A percentile compares a stretch with the other conserved stretches of the same genome.
These are phyloP conservation scores for Chaetodon trifasciatus DNA, from an alignment of 2,797 vertebrate genomes.

Conservation along the genomic window DNA sequence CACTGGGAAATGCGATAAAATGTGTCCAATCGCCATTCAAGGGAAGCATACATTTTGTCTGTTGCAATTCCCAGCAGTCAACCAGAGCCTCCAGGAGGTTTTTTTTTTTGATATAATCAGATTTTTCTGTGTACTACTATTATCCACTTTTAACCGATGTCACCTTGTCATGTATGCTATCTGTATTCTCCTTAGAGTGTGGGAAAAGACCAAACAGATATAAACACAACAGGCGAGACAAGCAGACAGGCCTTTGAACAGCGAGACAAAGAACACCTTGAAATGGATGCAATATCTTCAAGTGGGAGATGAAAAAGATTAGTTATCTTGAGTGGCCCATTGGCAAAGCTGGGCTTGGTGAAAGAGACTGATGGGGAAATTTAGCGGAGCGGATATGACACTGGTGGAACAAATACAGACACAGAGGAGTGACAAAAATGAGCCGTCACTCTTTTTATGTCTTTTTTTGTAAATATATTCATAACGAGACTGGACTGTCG, in stretches of 20 bases:
- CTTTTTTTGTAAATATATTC: neutral
- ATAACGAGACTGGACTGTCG: neutral
- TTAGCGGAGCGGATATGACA: constrained; percentile 45
- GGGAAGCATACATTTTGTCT: neutral
- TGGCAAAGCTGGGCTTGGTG: constrained; percentile 54
- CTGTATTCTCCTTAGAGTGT: constrained; percentile 50
- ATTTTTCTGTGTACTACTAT: constrained; percentile 19
- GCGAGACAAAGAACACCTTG: constrained; percentile 60
- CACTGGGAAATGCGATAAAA: neutral
- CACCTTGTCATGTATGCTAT: constrained; percentile 40
- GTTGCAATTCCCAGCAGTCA: constrained; percentile 7
- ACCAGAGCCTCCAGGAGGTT: neutral
- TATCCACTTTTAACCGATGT: constrained; percentile 45
- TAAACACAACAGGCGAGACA: constrained; percentile 8
- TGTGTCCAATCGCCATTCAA: neutral
- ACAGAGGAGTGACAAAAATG: constrained; percentile 22
- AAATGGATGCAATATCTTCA: constrained; percentile 70
- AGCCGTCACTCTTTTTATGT: neutral
- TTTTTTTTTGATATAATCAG: constrained; percentile 20
- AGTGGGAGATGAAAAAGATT: constrained; percentile 71
- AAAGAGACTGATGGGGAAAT: constrained; percentile 68
- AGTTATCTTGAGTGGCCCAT: constrained; percentile 71
- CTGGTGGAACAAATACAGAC: constrained; percentile 37
- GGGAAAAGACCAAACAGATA: constrained; percentile 42
- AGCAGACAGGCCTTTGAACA: constrained; percentile 51